Evolutionary conservation across 1,140 invertebrate genomes (phyloP).

Genomic region (Parapsyche elsis): DNA sequence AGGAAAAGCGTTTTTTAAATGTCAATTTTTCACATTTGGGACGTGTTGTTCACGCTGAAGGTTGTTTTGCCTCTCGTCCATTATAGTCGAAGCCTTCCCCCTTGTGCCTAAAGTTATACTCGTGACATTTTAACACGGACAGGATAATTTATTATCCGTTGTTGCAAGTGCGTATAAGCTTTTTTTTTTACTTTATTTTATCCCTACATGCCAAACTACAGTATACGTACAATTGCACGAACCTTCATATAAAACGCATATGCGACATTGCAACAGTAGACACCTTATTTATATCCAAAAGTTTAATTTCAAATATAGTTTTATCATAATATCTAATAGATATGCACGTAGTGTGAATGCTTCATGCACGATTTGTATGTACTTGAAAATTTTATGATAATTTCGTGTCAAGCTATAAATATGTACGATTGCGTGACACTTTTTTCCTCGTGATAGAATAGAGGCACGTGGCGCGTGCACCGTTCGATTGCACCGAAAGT

Average conservation of each 20-base stretch:
- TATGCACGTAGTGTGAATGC: no score
- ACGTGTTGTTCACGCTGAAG: constrained; percentile 43
- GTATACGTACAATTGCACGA: neutral
- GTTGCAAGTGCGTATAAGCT: constrained; percentile 48
- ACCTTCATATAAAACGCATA: constrained; percentile 34
- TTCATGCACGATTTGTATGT: neutral
- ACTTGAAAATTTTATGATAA: neutral
- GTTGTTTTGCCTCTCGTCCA: constrained; percentile 29
- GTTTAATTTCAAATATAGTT: constrained; percentile 2
- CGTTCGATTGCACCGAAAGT: constrained; percentile 15
- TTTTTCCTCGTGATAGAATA: neutral
- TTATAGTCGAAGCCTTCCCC: constrained; percentile 35
- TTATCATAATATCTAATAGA: no score
- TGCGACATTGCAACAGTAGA: no score
- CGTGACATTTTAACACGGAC: constrained; percentile 55
- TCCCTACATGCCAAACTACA: constrained; percentile 10
- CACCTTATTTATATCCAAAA: no score
- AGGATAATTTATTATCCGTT: constrained; percentile 53
- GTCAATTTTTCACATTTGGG: constrained; percentile 56
- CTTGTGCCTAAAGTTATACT: constrained; percentile 48
- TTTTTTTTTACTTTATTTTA: constrained; percentile 28
- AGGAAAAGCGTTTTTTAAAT: constrained; percentile 55
- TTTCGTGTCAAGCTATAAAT: neutral
- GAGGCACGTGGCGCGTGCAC: neutral
- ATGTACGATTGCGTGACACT: constrained; percentile 5